Base-by-base conservation (phyloP, 2,888 invertebrate species). In the Caradrina kadenii region DNA sequence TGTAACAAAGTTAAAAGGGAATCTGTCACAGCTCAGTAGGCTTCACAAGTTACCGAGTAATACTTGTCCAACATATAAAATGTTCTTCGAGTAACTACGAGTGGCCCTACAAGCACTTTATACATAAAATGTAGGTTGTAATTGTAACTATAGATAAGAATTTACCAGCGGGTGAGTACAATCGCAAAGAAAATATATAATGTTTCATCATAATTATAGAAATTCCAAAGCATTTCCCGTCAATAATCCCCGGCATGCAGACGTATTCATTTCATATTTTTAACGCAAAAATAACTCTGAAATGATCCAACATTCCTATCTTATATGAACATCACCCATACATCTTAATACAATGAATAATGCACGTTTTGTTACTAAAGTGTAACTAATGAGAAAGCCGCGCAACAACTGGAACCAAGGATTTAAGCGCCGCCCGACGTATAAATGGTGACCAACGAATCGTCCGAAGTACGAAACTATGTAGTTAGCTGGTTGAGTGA, bases 401-500 rank as follows among this genome's bases (percentile, higher is more conserved):
- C 15, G 35, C 63, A 68, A 8, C 11, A 53, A 66, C n/a, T 64
- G 79, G 82, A 81, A 79, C 79, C 6, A 49, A 52, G 45, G 63
- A 80, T 80, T 79, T 81, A 63, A 81, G 82, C 79, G 82, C 72
- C 78, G 35, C 8, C 35, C 35, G 10, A 66, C 10, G 21, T 26
- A 52, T 70, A 80, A 70, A 53, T 55, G 49, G 59, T 39, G 31
- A 56, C 69, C 63, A 62, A 13, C 19, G 17, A 53, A 69, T 69
- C 64, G 64, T 79, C 68, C 70, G 70, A 71, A 61, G 63, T 65
- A 73, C 66, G 39, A 70, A 78, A 73, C 74, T 80, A 73, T 62
- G 77, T 73, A 72, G 76, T 79, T 84, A 82, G 67, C 19, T 62
- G 76, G 67, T 59, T 73, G 73, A 71, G 72, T 77, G 72, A 78